phyloP scores from a whole-genome alignment of 2,797 vertebrate genomes.

The Acipenser ruthenus region DNA sequence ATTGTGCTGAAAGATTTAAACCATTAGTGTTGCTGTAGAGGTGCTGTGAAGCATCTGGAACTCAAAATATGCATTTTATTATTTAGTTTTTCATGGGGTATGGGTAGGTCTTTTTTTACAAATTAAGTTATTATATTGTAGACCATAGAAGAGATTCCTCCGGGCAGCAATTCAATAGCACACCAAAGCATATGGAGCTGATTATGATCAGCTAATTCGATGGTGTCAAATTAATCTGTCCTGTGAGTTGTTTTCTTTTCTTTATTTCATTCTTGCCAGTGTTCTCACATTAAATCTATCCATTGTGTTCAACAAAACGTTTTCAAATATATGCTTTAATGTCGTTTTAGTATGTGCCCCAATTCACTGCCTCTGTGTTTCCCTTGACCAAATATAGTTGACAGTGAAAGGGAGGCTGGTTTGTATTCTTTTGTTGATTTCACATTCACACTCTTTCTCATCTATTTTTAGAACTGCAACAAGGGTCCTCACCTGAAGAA shows the following conservation, averaged over 20 bases:
- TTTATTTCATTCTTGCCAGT: constrained; percentile 16
- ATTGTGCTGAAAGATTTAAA: too few species aligned
- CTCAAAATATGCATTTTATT: not conserved
- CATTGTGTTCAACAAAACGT: constrained; percentile 16
- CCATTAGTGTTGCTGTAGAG: too few species aligned
- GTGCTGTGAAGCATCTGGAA: too few species aligned
- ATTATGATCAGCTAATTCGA: not conserved
- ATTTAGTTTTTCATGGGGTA: not conserved
- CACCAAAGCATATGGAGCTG: not conserved
- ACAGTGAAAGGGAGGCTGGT: not conserved
- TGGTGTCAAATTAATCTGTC: constrained; percentile 27
- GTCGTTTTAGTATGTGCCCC: constrained; percentile 18
- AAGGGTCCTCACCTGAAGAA: not conserved
- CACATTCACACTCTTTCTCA: not conserved
- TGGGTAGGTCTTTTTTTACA: not conserved
- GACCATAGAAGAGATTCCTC: constrained; percentile 13
- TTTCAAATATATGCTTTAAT: constrained; percentile 20
- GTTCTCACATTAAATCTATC: constrained; percentile 24
- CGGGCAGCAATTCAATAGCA: not conserved
- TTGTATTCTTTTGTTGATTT: constrained; percentile 16
- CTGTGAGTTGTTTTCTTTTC: constrained; percentile 32
- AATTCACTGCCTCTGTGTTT: constrained; percentile 16
- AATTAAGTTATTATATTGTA: constrained; percentile 17
- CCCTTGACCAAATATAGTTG: constrained; percentile 15
- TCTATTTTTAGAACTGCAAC: not conserved